Conservation (phyloP, 2,113 vertebrate genomes). For the Gallinago media region DNA sequence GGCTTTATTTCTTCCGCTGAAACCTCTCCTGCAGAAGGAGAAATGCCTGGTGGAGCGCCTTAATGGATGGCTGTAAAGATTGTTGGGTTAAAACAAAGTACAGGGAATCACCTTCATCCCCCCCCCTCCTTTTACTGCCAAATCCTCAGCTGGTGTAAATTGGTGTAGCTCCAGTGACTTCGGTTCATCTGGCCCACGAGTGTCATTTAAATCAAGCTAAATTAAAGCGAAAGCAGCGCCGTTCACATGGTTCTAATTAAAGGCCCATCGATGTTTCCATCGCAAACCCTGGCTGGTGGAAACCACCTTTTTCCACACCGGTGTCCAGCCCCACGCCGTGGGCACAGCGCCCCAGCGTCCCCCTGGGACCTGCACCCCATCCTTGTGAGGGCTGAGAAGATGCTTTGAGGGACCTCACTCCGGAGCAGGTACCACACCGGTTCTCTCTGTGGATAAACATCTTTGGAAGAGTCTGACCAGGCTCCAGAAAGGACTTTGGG, state of each 20-base stretch:
- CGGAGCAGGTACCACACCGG: rapidly evolving
- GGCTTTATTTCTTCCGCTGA: slow-evolving; percentile 77
- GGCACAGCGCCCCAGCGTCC: not conserved
- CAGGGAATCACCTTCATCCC: slow-evolving; percentile 57
- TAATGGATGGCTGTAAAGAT: slow-evolving; percentile 71
- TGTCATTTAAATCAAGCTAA: slow-evolving; percentile 77
- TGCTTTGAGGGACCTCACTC: not conserved
- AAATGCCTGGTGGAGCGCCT: slow-evolving; percentile 60
- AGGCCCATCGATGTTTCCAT: slow-evolving; percentile 22
- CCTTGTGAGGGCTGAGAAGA: not conserved
- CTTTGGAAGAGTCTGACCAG: not conserved
- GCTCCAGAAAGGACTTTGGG: not conserved
- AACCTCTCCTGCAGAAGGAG: slow-evolving; percentile 72
- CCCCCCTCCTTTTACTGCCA: slow-evolving; percentile 30
- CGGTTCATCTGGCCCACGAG: slow-evolving; percentile 52
- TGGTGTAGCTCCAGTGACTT: slow-evolving; percentile 50
- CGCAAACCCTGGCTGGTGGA: not conserved
- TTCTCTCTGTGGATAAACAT: not conserved
- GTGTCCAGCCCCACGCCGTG: not conserved
- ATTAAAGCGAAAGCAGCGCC: slow-evolving; percentile 65
- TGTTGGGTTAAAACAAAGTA: slow-evolving; percentile 71
- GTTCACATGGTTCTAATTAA: slow-evolving; percentile 51
- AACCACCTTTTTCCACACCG: rapidly evolving
- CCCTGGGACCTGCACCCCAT: rapidly evolving
- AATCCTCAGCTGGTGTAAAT: slow-evolving; percentile 59